A percentile compares a stretch with the other conserved stretches of the same genome.
Evolutionary conservation across 2,113 vertebrate species (phyloP).

Genomic region (Boulengeromyrus knoepffleri): DNA sequence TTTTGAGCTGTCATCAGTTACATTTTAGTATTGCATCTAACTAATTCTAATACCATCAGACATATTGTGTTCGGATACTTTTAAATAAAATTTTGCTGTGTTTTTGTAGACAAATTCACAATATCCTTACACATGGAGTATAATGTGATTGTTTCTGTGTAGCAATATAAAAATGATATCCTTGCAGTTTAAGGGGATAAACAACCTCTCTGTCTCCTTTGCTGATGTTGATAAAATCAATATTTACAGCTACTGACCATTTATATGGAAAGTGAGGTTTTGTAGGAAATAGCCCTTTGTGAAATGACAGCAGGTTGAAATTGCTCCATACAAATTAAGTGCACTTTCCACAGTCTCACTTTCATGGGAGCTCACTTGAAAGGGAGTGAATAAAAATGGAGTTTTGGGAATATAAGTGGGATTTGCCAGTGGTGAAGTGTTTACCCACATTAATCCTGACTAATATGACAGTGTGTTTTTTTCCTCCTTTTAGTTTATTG

Average conservation of each 20-base stretch:
- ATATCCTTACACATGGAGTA: slow-evolving; percentile 2
- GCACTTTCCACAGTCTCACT: slow-evolving; percentile 68
- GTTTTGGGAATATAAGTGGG: slow-evolving; percentile 5
- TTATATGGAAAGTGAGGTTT: neutral
- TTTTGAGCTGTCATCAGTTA: neutral
- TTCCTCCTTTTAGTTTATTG: slow-evolving; percentile 5
- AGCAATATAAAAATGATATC: slow-evolving; percentile 9
- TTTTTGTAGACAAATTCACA: slow-evolving; percentile 2
- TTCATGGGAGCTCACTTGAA: slow-evolving; percentile 62
- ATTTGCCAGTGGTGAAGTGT: slow-evolving; percentile 15
- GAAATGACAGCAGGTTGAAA: neutral
- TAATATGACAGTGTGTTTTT: slow-evolving; percentile 25
- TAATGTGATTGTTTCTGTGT: slow-evolving; percentile 14
- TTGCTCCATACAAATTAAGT: slow-evolving; percentile 47
- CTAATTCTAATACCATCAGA: neutral
- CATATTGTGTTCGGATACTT: slow-evolving; percentile 2
- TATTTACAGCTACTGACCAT: neutral
- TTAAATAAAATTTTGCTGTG: neutral
- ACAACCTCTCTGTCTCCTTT: neutral
- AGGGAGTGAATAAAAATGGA: neutral
- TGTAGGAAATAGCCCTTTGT: neutral
- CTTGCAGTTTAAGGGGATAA: neutral
- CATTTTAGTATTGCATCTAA: slow-evolving; percentile 8
- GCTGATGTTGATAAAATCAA: neutral
- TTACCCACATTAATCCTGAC: slow-evolving; percentile 22